Evolutionary conservation across 2,113 vertebrate species (phyloP), one percentile per base, ranked within the genome.

Genomic region (Buteo buteo): DNA sequence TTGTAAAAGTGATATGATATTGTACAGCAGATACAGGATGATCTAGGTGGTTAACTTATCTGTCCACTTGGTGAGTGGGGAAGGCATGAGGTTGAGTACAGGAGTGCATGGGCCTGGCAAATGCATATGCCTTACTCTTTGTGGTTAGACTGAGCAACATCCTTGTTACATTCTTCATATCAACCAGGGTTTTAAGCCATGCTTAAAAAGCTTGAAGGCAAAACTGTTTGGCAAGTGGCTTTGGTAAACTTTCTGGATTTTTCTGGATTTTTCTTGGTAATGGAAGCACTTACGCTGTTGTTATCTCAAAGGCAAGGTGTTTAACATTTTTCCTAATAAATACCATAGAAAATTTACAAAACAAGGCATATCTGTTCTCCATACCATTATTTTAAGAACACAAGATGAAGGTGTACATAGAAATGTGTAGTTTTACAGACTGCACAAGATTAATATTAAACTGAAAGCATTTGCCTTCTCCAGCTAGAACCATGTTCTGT

Each of bases 191-290:
- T 91, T 91, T 94, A 93, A 97, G 93, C 91, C 26, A 4, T 82
- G 90, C 93, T 97, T 80, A 84, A 93, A 90, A 82, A 93, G 94
- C 91, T 91, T 67, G 85, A 98, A 98, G 96, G 97, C 96, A 98
- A 94, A 96, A 95, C 57, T 92, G 96, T 98, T 98, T 99, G 98
- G 98, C 98, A 98, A 98, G 95, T 96, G 97, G 97, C 98, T 98
- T 98, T 98, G 98, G 98, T 98, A 97, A 97, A 96, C 96, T 91
- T 94, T 96, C 92, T 20, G 95, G 96, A 96, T 94, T 96, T 90
- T 89, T 97, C 47, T 71, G 83, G 80, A 54, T 91, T 95, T 74
- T 81, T 91, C 93, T 92, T 65, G 52, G 81, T 66, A 93, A 86
- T 98, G 97, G 97, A 98, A 98, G 98, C 96, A 98, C 97, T 97